A percentile compares a stretch with the other conserved stretches of the same genome.
Conservation (phyloP, 2,113 vertebrate species). For the Sisor rabdophorus region DNA sequence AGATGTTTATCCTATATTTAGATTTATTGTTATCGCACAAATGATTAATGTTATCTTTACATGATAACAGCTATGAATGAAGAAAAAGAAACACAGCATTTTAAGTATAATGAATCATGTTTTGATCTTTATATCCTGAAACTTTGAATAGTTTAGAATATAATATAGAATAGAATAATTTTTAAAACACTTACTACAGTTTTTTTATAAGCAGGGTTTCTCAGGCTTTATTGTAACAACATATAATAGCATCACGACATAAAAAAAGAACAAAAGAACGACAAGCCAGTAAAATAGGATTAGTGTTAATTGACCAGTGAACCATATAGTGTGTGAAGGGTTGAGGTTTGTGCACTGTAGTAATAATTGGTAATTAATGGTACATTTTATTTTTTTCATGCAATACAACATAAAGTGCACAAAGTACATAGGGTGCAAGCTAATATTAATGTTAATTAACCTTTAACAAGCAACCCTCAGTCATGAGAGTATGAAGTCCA, state of each 20-base stretch:
- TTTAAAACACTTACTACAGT: not conserved
- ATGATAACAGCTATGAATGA: not conserved
- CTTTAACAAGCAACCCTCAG: not conserved
- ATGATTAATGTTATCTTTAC: not conserved
- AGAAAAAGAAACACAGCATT: not conserved
- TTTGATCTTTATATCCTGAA: not conserved
- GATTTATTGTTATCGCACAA: not conserved
- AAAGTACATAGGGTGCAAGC: not conserved
- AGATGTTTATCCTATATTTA: not conserved
- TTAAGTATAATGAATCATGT: not conserved
- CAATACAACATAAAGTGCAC: not conserved
- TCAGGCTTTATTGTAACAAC: not conserved
- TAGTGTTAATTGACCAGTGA: not conserved
- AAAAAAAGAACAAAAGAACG: not conserved
- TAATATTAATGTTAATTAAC: constrained; percentile 2
- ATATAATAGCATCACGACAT: not conserved
- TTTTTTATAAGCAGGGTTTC: not conserved
- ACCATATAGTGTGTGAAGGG: not conserved
- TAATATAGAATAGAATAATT: too few relatives aligned
- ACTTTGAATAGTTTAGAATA: not conserved
- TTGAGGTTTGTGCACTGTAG: not conserved
- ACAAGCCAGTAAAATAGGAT: constrained; percentile 1
- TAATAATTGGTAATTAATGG: not conserved
- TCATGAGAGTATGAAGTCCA: constrained; percentile 7
- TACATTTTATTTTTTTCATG: not conserved